These are phyloP conservation scores for Camptogramma bilineatum DNA, from an alignment of 2,888 invertebrate genomes.

Conservation along the genomic window DNA sequence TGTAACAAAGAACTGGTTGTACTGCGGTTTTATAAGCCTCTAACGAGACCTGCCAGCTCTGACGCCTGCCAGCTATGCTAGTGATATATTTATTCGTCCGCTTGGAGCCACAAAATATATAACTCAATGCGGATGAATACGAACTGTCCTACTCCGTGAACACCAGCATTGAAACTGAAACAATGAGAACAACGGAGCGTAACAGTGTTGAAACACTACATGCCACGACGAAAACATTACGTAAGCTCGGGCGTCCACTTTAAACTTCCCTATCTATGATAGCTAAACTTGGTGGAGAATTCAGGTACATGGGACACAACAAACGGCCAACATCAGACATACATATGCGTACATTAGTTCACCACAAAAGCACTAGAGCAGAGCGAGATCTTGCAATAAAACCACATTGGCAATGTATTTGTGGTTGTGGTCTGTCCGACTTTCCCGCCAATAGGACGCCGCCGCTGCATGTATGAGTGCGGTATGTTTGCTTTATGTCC, in stretches of 20 bases:
- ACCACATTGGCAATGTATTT: slow-evolving; percentile 61
- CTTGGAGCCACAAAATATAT: slow-evolving; percentile 24
- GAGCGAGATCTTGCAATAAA: slow-evolving; percentile 67
- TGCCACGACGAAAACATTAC: slow-evolving; percentile 27
- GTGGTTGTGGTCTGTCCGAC: slow-evolving; percentile 58
- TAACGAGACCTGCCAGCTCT: slow-evolving; percentile 44
- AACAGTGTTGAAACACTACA: slow-evolving; percentile 25
- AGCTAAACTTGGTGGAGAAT: slow-evolving; percentile 18
- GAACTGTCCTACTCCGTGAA: slow-evolving; percentile 23
- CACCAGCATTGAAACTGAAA: slow-evolving; percentile 33
- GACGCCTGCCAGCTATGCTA: slow-evolving; percentile 1
- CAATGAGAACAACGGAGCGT: slow-evolving; percentile 34
- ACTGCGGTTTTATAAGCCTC: slow-evolving; percentile 58
- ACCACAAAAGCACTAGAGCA: slow-evolving; percentile 69
- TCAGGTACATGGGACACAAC: slow-evolving; percentile 25
- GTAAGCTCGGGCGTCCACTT: slow-evolving; percentile 28
- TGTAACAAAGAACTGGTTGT: slow-evolving; percentile 70
- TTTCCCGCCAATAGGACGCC: slow-evolving; percentile 60
- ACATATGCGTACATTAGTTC: slow-evolving; percentile 59
- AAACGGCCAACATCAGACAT: slow-evolving; percentile 37
- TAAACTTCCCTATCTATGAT: slow-evolving; percentile 15
- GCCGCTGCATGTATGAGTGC: slow-evolving; percentile 51
- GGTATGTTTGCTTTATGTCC: slow-evolving; percentile 49
- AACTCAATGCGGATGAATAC: slow-evolving; percentile 27
- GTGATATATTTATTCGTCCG: slow-evolving; percentile 50